Evolutionary conservation across 2,797 vertebrate genomes (phyloP).

Genomic region (Hirundo rustica): DNA sequence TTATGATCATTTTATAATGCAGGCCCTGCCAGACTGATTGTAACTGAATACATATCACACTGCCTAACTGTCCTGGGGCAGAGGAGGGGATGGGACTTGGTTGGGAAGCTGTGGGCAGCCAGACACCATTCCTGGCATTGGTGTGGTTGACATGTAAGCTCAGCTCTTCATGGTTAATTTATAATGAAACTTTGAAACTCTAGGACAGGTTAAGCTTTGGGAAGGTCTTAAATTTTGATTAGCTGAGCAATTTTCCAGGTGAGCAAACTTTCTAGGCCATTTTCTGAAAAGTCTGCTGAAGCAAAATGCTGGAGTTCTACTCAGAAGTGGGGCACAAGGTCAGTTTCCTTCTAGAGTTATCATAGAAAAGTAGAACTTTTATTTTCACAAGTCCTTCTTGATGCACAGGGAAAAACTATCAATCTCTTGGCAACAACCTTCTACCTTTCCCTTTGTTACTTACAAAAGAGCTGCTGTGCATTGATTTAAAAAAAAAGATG

Average conservation of each 20-base stretch:
- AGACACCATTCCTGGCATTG: fast-evolving
- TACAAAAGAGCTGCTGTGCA: not conserved
- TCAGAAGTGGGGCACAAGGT: not conserved
- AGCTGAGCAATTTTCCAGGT: not conserved
- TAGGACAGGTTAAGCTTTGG: not conserved
- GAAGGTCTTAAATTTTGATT: not conserved
- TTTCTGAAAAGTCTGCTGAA: not conserved
- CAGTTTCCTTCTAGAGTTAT: not conserved
- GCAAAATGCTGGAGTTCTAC: not conserved
- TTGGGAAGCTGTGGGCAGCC: not conserved
- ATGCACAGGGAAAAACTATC: not conserved
- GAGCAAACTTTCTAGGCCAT: not conserved
- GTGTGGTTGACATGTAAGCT: not conserved
- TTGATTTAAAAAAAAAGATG: not conserved
- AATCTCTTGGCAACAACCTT: not conserved
- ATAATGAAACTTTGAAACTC: not conserved
- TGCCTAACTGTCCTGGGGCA: not conserved
- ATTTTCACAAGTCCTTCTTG: not conserved
- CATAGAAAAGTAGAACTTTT: not conserved
- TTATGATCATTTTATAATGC: not conserved
- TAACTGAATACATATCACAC: not conserved
- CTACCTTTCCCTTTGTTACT: not conserved
- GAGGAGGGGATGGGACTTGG: not conserved
- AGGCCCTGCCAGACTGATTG: not conserved
- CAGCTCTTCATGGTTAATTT: not conserved